phyloP scores from a whole-genome alignment of 2,113 vertebrate genomes.

The Dolichotis patagonum region DNA sequence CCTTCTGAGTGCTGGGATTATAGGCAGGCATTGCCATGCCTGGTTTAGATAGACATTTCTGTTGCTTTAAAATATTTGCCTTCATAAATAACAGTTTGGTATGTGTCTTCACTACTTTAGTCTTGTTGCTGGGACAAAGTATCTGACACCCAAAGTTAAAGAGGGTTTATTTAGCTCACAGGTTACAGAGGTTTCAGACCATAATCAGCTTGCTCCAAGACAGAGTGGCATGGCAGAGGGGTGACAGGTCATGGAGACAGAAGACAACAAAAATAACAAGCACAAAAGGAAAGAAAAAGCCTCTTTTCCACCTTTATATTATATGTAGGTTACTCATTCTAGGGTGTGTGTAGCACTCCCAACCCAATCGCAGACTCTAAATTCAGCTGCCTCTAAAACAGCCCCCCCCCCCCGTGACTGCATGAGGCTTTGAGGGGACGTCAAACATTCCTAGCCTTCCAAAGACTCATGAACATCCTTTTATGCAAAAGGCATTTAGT shows the following conservation, averaged over 20 bases:
- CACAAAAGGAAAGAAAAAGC: neutral
- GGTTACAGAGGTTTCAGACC: neutral
- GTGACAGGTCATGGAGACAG: neutral
- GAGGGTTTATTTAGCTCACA: neutral
- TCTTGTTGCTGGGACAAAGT: neutral
- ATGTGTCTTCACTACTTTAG: neutral
- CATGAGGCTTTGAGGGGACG: neutral
- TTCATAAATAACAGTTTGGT: constrained; percentile 29
- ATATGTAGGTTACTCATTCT: neutral
- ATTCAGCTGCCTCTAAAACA: neutral
- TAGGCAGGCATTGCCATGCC: no score
- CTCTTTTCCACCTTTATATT: neutral
- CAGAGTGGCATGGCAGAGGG: neutral
- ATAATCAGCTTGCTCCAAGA: neutral
- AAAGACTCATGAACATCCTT: neutral
- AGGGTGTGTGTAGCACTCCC: neutral
- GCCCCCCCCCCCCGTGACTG: neutral
- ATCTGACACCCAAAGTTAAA: neutral
- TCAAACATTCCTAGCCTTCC: neutral
- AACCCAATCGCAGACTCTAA: neutral
- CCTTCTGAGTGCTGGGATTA: no score
- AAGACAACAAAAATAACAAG: neutral
- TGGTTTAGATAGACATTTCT: neutral
- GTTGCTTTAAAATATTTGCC: constrained; percentile 30
- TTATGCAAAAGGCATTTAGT: neutral